Evolutionary conservation across 2,888 invertebrate species (phyloP).

Genomic region (Rhynchonema sp.): DNA sequence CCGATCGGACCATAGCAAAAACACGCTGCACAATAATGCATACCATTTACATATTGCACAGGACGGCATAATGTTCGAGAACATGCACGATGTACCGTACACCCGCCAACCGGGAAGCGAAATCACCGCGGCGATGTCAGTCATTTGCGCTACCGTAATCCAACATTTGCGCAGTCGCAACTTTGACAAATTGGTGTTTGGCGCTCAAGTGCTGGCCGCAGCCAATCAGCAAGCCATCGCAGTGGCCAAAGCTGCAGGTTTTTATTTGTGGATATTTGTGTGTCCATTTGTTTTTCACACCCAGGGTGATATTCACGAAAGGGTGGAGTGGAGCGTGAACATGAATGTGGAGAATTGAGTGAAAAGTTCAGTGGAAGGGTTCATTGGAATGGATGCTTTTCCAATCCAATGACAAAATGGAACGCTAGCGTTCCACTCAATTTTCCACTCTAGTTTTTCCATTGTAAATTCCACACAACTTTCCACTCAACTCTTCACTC

Average conservation of each 20-base stretch:
- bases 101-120: constrained; percentile 43
- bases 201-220: constrained; percentile 48
- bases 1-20: no score
- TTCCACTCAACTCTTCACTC: no score
- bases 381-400: no score
- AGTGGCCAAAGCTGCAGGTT: constrained; percentile 38
- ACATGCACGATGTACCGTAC: constrained; percentile 60
- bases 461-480: no score
- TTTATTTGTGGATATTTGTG: neutral
- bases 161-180: constrained; percentile 33
- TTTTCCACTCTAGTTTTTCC: no score
- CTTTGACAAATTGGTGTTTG: constrained; percentile 14
- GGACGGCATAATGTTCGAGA: constrained; percentile 53
- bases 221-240: constrained; percentile 55
- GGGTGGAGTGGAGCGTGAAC: no score
- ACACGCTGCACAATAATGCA: neutral
- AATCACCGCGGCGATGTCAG: constrained; percentile 47
- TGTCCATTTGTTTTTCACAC: no score
- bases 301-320: no score
- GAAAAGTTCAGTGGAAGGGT: no score
- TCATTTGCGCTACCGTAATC: constrained; percentile 43
- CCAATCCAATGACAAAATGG: no score
- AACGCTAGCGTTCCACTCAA: no score
- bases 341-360: no score
- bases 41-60: constrained; percentile 29